These are phyloP conservation scores for Chymomyza costata DNA, from an alignment of 1,140 invertebrate genomes.

Conservation along the genomic window DNA sequence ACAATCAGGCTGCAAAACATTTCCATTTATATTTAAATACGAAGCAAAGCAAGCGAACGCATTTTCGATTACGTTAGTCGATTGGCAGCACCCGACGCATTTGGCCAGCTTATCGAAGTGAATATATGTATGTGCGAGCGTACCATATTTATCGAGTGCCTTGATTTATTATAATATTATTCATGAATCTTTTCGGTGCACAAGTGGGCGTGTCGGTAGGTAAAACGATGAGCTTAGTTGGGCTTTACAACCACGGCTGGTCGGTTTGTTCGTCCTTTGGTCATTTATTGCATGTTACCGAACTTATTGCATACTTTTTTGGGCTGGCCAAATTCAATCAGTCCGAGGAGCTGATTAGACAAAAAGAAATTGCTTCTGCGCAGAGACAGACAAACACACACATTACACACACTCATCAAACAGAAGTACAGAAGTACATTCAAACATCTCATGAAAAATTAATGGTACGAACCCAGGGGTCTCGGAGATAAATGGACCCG, in stretches of 20 bases:
- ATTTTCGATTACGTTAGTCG: constrained; percentile 68
- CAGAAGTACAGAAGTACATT: no score
- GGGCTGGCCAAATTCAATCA: constrained; percentile 9
- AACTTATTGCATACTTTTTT: constrained; percentile 10
- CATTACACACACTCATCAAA: constrained; percentile 24
- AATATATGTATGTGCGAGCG: constrained; percentile 20
- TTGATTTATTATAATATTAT: constrained; percentile 73
- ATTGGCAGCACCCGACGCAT: constrained; percentile 1
- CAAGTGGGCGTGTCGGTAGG: constrained; percentile 36
- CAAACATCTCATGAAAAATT: no score
- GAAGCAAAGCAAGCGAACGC: constrained; percentile 38
- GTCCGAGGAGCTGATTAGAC: not conserved
- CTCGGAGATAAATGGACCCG: no score
- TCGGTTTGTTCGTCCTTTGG: no score
- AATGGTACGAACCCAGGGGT: no score
- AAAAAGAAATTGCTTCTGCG: constrained; percentile 3
- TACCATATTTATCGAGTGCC: constrained; percentile 62
- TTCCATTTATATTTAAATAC: constrained; percentile 73
- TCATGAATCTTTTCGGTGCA: constrained; percentile 55
- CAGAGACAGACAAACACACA: constrained; percentile 7
- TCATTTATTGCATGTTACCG: no score
- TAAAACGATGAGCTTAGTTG: constrained; percentile 31
- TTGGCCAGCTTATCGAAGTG: constrained; percentile 62
- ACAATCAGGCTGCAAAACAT: constrained; percentile 70
- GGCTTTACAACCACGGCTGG: no score